Evolutionary conservation across 1,140 invertebrate genomes (phyloP), one percentile per base, ranked within the genome.

Genomic region (Zaprionus lachaisei): DNA sequence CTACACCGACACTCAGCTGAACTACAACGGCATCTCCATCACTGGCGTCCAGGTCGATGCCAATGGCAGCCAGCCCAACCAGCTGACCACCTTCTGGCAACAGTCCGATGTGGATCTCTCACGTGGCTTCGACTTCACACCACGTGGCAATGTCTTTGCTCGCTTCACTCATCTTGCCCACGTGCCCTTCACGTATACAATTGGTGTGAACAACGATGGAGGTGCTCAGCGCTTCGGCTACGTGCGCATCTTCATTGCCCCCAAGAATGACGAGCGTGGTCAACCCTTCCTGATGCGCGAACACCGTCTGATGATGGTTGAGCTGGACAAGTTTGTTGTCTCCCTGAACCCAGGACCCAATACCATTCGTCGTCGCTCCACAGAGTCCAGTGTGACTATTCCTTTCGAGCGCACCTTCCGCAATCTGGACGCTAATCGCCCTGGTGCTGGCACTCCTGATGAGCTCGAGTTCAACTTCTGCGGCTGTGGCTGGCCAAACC

Each of bases 401-500:
- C 95, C 96, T 0, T 96, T 95, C 72, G 96, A 96, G 87, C 93
- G 95, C 5, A 95, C 95, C 1, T 96, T 96, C 95, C 94, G 95
- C 9, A 94, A 95, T 81, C 89, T 96, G 61, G 94, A 94, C 0
- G 83, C 91, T 1, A 94, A 92, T 58, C 93, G 95, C 0, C 95
- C 95, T 4, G 93, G 93, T 0, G 92, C 93, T 28, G 94, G 94
- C 5, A 85, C 92, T 0, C 83, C 94, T 3, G 90, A 93, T 2
- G 94, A 95, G 37, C 94, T 94, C 0, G 94, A 95, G 81, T 96
- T 95, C 92, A 96, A 96, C 91, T 96, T 96, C 94, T 97, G 97
- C 92, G 96, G 97, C 38, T 98, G 97, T 91, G 97, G 97, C 54
- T 97, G 97, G 97, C 97, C 97, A 1, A 95, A 97, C 55, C 96